Evolutionary conservation across 2,888 invertebrate genomes (phyloP).

Genomic region (Eristalis pertinax): DNA sequence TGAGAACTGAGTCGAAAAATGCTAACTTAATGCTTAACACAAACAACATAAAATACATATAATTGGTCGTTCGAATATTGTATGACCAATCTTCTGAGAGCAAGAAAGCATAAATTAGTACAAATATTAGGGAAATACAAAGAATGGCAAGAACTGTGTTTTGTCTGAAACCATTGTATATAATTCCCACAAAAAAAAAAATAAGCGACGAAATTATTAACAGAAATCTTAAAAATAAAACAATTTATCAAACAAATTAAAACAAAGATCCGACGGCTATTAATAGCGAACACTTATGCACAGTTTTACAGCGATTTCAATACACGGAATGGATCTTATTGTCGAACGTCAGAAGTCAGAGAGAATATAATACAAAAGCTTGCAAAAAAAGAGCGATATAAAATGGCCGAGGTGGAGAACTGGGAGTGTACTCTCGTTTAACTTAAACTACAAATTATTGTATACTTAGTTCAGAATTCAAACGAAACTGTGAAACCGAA

Average conservation of each 20-base stretch:
- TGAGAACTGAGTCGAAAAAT: not conserved
- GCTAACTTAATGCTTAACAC: not conserved
- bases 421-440: too few species aligned
- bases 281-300: too few species aligned
- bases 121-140: conserved; percentile 5
- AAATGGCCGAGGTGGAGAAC: too few species aligned
- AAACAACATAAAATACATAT: not conserved
- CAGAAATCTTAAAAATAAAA: not conserved
- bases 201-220: conserved; percentile 1
- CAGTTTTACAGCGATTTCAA: too few species aligned
- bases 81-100: not conserved
- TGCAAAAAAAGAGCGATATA: too few species aligned
- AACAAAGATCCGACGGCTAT: not conserved
- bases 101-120: conserved; percentile 24
- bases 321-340: too few species aligned
- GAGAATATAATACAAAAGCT: too few species aligned
- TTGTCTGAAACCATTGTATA: conserved; percentile 61
- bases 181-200: conserved; percentile 2
- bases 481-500: too few species aligned
- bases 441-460: too few species aligned
- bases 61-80: not conserved
- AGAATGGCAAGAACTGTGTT: conserved; percentile 20
- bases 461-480: too few species aligned
- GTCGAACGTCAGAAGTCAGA: too few species aligned
- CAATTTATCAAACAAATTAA: not conserved